Conservation (phyloP, 2,888 invertebrate genomes). For the Lasiommata megera region DNA sequence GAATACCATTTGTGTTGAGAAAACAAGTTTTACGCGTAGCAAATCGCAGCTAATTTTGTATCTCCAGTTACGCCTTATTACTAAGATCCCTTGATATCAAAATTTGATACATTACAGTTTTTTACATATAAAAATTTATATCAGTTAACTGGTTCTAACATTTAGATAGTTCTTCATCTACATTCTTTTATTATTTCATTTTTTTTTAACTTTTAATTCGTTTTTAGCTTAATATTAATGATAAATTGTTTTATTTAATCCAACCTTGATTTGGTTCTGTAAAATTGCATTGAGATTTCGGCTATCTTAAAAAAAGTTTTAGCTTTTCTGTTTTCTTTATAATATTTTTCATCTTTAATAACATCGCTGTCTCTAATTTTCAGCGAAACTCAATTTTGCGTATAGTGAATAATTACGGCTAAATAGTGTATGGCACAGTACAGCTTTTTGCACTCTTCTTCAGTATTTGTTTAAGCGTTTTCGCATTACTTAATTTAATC, state of each 20-base stretch:
- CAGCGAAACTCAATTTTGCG: neutral
- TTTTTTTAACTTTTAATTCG: neutral
- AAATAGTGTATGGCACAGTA: constrained; percentile 38
- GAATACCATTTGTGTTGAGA: too few relatives aligned
- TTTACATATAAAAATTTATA: too few relatives aligned
- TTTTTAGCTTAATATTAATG: neutral
- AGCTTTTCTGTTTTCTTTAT: neutral
- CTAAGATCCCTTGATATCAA: too few relatives aligned
- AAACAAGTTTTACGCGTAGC: too few relatives aligned
- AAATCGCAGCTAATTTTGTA: too few relatives aligned
- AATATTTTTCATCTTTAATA: neutral
- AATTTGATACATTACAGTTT: too few relatives aligned
- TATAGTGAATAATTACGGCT: constrained; percentile 10
- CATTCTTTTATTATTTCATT: neutral
- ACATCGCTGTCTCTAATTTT: constrained; percentile 2
- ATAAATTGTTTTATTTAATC: too few relatives aligned
- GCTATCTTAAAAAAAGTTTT: neutral
- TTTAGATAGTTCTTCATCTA: neutral
- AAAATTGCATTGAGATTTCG: neutral
- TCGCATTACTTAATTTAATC: neutral
- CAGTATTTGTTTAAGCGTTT: constrained; percentile 1
- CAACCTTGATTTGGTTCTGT: neutral
- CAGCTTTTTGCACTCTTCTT: constrained; percentile 20
- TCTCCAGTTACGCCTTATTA: too few relatives aligned
- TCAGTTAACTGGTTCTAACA: neutral